Base-by-base conservation (phyloP, 1,140 invertebrate genomes). In the Bombus huntii region DNA sequence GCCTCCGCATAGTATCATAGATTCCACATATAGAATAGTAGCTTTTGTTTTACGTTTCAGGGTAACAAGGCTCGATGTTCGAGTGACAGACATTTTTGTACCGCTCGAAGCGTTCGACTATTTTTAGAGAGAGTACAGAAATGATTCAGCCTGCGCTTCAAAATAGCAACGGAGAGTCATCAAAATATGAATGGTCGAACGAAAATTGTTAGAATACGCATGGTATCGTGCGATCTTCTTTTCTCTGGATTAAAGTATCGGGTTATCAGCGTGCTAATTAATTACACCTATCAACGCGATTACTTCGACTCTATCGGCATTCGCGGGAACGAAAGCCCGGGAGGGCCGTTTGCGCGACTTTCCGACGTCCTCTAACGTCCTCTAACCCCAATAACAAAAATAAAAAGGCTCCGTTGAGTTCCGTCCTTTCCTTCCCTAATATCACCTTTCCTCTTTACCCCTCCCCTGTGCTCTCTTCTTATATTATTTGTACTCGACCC, bases 241-340 rank as follows among this genome's bases (percentile, higher is more conserved):
- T 22, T 28, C 10, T 31, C 28, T 57, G 13, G 62, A 53, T 84
- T 37, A 79, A 75, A 44, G 39, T 44, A 70, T 71, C 37, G 15
- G 65, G 57, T 71, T 68, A 77, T 70, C 77, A 42, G 8, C 66
- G 8, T 34, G 57, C 65, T 77, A 85, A 88, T 88, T 80, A 85
- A 79, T 74, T 75, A 75, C 47, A 85, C 59, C 68, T 66, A 85
- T 87, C 80, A 57, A 83, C n/a, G 53, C 81, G 74, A 83, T 77
- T 83, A 70, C 44, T 78, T 71, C 72, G 71, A 72, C 57, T 81
- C 73, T 12, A 59, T 88, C 59, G 44, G 37, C 18, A 34, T 70
- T 57, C 39, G 34, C 34, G 72, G 15, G 42, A 59, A 85, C 31
- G 31, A 79, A 59, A 59, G 39, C 22, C 9, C 65, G 31, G 6